Percentiles rank a stretch among this genome's conserved stretches.
These are phyloP conservation scores for Elanoides forficatus DNA, from an alignment of 2,113 vertebrate genomes.

Conservation along the genomic window DNA sequence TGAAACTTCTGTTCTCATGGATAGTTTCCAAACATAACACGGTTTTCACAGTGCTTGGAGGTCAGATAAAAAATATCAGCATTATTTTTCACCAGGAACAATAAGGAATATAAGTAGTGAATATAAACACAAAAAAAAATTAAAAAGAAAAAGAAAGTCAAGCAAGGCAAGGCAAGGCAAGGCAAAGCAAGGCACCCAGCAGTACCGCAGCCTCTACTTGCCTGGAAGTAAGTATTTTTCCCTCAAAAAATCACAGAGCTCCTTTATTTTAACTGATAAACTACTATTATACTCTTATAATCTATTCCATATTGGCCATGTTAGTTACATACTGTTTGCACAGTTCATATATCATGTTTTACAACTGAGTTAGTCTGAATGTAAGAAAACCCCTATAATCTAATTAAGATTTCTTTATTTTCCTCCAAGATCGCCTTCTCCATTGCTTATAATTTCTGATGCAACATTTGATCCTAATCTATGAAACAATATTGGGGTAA, in stretches of 20 bases:
- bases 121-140: not conserved
- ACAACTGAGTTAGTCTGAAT: not conserved
- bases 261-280: not conserved
- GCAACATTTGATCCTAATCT: not conserved
- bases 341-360: not conserved
- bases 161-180: no score
- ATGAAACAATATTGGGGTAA: not conserved
- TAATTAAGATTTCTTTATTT: not conserved
- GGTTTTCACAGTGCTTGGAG: not conserved
- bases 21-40: not conserved
- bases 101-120: not conserved
- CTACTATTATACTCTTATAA: not conserved
- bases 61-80: not conserved
- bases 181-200: not conserved
- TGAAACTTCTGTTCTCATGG: not conserved
- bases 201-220: not conserved
- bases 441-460: not conserved
- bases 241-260: not conserved
- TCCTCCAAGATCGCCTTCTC: not conserved
- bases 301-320: not conserved
- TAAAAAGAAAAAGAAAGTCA: not conserved
- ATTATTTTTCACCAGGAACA: not conserved
- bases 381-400: not conserved
- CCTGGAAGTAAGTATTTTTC: not conserved
- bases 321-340: not conserved